Evolutionary conservation across 2,797 vertebrate species (phyloP).

Genomic region (Cuculus canorus): DNA sequence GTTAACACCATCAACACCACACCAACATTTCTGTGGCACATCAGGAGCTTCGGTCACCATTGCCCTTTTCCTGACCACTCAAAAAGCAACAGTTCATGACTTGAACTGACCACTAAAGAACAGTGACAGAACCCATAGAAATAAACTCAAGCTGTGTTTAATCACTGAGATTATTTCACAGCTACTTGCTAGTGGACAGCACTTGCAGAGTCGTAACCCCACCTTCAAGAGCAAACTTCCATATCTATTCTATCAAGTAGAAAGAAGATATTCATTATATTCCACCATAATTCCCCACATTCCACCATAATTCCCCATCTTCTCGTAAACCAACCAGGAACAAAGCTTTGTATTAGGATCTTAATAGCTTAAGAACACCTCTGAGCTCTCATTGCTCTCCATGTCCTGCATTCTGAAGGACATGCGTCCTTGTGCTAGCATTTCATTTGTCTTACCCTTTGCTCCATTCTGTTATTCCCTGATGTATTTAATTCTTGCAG

Average conservation of each 20-base stretch:
- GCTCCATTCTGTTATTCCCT: neutral
- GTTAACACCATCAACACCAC: neutral
- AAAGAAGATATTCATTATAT: neutral
- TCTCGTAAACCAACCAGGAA: neutral
- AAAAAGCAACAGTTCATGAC: neutral
- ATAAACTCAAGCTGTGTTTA: neutral
- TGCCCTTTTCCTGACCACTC: neutral
- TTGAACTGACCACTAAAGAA: neutral
- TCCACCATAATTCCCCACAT: neutral
- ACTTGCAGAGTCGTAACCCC: neutral
- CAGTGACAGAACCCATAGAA: neutral
- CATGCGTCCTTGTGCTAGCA: neutral
- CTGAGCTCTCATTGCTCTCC: neutral
- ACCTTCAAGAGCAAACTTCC: neutral
- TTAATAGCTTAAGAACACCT: neutral
- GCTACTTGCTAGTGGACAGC: neutral
- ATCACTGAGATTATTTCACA: neutral
- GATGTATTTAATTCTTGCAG: neutral
- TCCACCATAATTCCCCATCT: neutral
- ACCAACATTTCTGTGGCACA: neutral
- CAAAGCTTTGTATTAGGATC: neutral
- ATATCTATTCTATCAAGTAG: neutral
- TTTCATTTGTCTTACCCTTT: neutral
- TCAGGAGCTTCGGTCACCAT: neutral
- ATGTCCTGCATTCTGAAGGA: neutral